A percentile compares a stretch with the other conserved stretches of the same genome.
Conservation (phyloP, 1,140 invertebrate species). For the Choristoneura fumiferana region DNA sequence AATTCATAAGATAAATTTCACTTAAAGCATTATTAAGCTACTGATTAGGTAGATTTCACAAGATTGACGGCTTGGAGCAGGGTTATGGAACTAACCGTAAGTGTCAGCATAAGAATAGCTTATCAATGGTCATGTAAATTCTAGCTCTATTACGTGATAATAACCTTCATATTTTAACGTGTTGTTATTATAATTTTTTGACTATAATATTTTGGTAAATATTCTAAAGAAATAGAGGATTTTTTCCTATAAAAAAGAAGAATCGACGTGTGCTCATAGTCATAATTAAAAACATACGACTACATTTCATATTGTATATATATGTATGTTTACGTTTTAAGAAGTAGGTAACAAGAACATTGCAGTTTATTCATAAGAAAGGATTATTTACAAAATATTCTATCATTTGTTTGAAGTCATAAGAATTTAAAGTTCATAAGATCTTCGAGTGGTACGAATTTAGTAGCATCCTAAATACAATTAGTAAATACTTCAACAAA, state of each 20-base stretch:
- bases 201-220: slow-evolving; percentile 1
- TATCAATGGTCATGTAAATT: background rate
- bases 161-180: background rate
- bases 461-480: slow-evolving; percentile 60
- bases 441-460: slow-evolving; percentile 64
- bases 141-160: background rate
- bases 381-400: slow-evolving; percentile 70
- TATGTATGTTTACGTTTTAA: slow-evolving; percentile 8
- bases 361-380: slow-evolving; percentile 56
- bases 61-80: slow-evolving; percentile 1
- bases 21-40: slow-evolving; percentile 72
- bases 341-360: slow-evolving; percentile 34
- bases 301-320: slow-evolving; percentile 15
- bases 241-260: background rate
- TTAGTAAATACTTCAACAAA: slow-evolving; percentile 67
- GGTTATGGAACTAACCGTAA: background rate
- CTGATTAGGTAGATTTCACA: slow-evolving; percentile 31
- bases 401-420: slow-evolving; percentile 70
- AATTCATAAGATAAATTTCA: slow-evolving; percentile 73
- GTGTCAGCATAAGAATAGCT: background rate
- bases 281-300: slow-evolving; percentile 4
- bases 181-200: slow-evolving; percentile 14
- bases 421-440: slow-evolving; percentile 75
- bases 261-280: background rate
- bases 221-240: slow-evolving; percentile 11